These are phyloP conservation scores for Troilus luridus DNA, from an alignment of 2,888 invertebrate species.

Conservation along the genomic window DNA sequence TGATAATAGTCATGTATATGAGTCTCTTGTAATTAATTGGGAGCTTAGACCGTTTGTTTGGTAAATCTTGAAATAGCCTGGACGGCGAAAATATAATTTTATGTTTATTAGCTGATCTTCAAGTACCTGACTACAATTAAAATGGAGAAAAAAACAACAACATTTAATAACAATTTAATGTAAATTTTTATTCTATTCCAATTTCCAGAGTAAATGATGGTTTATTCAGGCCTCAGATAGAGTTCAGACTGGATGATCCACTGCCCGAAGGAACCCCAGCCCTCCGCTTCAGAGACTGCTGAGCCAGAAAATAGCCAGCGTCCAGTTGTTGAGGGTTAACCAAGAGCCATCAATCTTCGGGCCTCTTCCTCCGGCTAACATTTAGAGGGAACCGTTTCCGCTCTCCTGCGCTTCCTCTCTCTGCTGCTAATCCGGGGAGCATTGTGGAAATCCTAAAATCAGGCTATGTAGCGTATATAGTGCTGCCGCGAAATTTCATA, in stretches of 20 bases:
- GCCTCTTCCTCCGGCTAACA: background rate
- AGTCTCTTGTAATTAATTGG: too few relatives aligned
- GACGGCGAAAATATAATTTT: too few relatives aligned
- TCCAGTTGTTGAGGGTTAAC: slow-evolving; percentile 6
- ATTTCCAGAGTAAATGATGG: background rate
- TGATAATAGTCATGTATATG: too few relatives aligned
- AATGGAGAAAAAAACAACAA: too few relatives aligned
- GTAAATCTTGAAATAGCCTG: too few relatives aligned
- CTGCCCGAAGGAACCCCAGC: background rate
- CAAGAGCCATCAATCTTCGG: background rate
- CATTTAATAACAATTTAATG: too few relatives aligned
- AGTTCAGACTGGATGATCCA: too few relatives aligned
- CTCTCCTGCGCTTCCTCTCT: background rate
- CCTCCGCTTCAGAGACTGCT: background rate
- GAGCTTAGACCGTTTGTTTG: too few relatives aligned
- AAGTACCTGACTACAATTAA: too few relatives aligned
- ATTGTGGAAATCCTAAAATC: background rate
- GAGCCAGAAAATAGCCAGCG: background rate
- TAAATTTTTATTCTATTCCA: background rate
- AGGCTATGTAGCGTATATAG: too few relatives aligned
- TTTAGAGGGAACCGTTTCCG: background rate
- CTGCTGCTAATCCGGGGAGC: background rate
- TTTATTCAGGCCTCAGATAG: background rate
- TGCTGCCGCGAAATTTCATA: too few relatives aligned
- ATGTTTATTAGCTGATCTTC: too few relatives aligned